These are phyloP conservation scores for Eupithecia pulchellata DNA, from an alignment of 2,888 invertebrate genomes.

Conservation along the genomic window DNA sequence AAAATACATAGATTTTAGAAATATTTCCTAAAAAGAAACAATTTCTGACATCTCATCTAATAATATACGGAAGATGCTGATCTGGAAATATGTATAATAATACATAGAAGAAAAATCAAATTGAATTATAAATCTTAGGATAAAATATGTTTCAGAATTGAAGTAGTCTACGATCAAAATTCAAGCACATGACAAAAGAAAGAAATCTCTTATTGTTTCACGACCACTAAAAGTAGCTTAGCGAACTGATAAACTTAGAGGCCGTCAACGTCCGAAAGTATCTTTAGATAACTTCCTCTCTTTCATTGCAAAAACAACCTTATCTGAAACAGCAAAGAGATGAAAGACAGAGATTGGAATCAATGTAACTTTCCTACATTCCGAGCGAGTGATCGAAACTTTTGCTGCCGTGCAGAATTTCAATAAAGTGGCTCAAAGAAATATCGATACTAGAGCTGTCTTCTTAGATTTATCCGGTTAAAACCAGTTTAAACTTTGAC, in stretches of 20 bases:
- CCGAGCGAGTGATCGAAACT: slow-evolving; percentile 61
- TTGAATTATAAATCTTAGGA: too few relatives aligned
- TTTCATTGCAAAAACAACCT: slow-evolving; percentile 40
- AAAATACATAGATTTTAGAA: too few relatives aligned
- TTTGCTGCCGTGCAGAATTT: slow-evolving; percentile 73
- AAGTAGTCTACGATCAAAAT: neutral
- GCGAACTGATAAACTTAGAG: slow-evolving; percentile 47
- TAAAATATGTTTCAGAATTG: too few relatives aligned
- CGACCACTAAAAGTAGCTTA: slow-evolving; percentile 40
- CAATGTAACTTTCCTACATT: slow-evolving; percentile 42
- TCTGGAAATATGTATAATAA: too few relatives aligned
- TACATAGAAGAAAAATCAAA: too few relatives aligned
- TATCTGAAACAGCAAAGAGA: slow-evolving; percentile 32
- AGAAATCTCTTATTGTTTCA: slow-evolving; percentile 25
- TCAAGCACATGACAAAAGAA: neutral
- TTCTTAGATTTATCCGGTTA: slow-evolving; percentile 2
- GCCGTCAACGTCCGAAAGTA: slow-evolving; percentile 41
- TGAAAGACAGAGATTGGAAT: slow-evolving; percentile 30
- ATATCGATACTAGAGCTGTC: slow-evolving; percentile 56
- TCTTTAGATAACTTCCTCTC: slow-evolving; percentile 29
- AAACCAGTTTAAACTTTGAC: neutral
- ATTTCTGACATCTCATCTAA: too few relatives aligned
- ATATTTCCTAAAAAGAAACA: too few relatives aligned
- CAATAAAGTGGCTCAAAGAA: slow-evolving; percentile 76
- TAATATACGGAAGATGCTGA: too few relatives aligned